Base-by-base conservation (phyloP, 2,113 vertebrate genomes). In the Heterotilapia buettikoferi region DNA sequence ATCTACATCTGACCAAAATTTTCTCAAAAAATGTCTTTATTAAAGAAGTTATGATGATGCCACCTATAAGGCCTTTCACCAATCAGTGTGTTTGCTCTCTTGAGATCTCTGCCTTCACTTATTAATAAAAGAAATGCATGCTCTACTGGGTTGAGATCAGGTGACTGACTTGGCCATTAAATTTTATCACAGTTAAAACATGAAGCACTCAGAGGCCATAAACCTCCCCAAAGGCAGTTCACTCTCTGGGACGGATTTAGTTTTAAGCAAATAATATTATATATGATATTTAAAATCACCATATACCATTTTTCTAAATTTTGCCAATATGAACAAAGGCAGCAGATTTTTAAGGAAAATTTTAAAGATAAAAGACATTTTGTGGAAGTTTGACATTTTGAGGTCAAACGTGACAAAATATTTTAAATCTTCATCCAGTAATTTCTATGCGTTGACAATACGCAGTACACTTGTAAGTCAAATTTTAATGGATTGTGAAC, bases 241-340 rank as follows among this genome's bases (percentile, higher is more conserved):
- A 0, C 31, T 66, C 31, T n/a, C 9, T 66, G 61, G 61, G 61
- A 7, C 0, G 4, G 6, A 66, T 36, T 38, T 38, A 0, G 9
- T 7, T 66, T 36, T 66, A 66, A 66, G 31, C 0, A 5, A 38
- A 66, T 66, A 66, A 5, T 38, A n/a, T 36, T 63, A 19, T 36
- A 33, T 63, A 0, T 61, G 5, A 33, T 6, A 61, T 61, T 61
- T 61, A 61, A 5, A 61, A 61, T 3, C 3, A 10, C 57, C 57
- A 61, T 1, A 19, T 61, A 33, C 5, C 3, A 19, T 33, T 61
- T 33, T 33, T 33, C 53, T 6, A 33, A 61, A 3, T 33, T 61
- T 61, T 61, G 29, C 16, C 57, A 61, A 61, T 61, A 61, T 0
- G 0, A 61, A 61, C 29, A 61, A 61, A 19, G 16, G 57, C 57